phyloP scores from a whole-genome alignment of 2,888 invertebrate genomes.

The Archips xylosteana region DNA sequence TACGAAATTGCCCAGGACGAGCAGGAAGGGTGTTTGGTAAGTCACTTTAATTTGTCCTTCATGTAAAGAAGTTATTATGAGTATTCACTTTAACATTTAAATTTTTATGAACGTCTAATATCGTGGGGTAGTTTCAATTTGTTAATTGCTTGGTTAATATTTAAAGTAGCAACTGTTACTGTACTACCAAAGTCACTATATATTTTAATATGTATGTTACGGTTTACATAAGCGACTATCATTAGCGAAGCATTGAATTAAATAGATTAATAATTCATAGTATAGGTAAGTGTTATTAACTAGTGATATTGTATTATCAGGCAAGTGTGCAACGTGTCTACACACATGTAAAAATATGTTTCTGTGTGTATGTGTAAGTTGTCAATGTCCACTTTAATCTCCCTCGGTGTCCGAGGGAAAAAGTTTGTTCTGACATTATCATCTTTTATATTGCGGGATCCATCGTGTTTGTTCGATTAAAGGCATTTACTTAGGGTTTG shows the following conservation, averaged over 20 bases:
- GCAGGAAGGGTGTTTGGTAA: constrained; percentile 8
- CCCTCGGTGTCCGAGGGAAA: constrained; percentile 47
- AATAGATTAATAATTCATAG: background rate
- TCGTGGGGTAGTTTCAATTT: background rate
- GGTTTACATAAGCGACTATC: background rate
- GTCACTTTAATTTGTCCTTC: constrained; percentile 7
- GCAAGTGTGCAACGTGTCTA: too few relatives aligned
- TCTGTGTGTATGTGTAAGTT: constrained; percentile 29
- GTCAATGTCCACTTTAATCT: constrained; percentile 52
- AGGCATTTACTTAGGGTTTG: constrained; percentile 72
- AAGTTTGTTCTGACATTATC: constrained; percentile 44
- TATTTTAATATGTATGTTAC: background rate
- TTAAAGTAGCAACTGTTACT: background rate
- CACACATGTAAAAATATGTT: background rate
- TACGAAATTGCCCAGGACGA: constrained; percentile 20
- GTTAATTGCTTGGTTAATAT: background rate
- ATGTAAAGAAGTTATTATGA: background rate
- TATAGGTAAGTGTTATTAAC: background rate
- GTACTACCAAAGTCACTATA: background rate
- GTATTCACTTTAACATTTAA: background rate
- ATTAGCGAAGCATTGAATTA: background rate
- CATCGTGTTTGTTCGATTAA: constrained; percentile 67
- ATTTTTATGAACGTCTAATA: background rate
- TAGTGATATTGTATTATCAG: too few relatives aligned
- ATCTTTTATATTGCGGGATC: constrained; percentile 59